phyloP scores from a whole-genome alignment of 2,113 vertebrate genomes.

The Petrocephalus microphthalmus region DNA sequence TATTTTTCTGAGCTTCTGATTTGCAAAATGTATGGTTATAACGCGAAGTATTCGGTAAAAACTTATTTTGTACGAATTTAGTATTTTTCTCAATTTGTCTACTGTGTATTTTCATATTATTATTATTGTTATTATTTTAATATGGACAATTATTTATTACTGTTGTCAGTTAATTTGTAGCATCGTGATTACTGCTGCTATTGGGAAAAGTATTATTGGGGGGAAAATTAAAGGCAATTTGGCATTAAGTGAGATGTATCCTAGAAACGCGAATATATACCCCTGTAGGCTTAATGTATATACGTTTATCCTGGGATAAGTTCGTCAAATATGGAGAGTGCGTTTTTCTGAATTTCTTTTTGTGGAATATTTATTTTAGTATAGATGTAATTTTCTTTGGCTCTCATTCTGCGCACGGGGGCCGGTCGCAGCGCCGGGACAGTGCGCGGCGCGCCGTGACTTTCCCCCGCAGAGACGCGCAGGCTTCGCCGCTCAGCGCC shows the following conservation, averaged over 20 bases:
- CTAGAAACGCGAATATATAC: background rate
- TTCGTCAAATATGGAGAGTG: background rate
- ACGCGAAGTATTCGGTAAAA: background rate
- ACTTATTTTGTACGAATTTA: background rate
- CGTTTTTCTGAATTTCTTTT: background rate
- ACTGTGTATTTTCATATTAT: background rate
- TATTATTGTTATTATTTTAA: background rate
- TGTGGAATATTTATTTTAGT: background rate
- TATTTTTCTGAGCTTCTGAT: background rate
- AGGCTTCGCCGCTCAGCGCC: background rate
- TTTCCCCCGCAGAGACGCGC: background rate
- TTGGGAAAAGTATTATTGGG: background rate
- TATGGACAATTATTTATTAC: background rate
- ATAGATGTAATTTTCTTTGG: background rate
- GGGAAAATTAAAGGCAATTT: background rate
- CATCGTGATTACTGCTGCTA: background rate
- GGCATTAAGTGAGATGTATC: background rate
- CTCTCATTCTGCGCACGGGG: background rate
- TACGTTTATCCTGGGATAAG: background rate
- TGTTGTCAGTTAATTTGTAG: background rate
- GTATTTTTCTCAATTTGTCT: background rate
- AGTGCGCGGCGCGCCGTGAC: background rate
- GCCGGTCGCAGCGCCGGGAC: background rate
- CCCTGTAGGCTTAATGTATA: background rate
- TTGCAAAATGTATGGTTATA: background rate